Evolutionary conservation across 1,140 invertebrate genomes (phyloP).

Genomic region (Drosophila lowei): DNA sequence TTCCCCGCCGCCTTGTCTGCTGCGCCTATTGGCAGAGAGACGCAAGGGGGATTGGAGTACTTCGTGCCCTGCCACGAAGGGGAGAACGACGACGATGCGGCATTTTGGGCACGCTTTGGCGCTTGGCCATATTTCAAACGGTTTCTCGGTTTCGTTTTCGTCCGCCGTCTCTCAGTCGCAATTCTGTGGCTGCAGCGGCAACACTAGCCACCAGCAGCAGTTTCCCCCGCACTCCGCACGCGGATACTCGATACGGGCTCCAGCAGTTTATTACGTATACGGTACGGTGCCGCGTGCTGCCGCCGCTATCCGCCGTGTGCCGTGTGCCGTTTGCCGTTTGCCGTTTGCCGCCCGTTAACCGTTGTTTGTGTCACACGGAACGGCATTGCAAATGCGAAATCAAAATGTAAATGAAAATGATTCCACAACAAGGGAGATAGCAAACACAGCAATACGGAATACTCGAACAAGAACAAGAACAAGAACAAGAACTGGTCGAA

Average conservation of each 20-base stretch:
- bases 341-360: slow-evolving; percentile 14
- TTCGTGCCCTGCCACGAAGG: slow-evolving; percentile 12
- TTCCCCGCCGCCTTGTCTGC: slow-evolving; percentile 20
- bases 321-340: background rate
- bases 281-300: slow-evolving; percentile 56
- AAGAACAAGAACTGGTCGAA: slow-evolving; percentile 26
- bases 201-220: slow-evolving; percentile 28
- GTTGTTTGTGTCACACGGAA: slow-evolving; percentile 55
- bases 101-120: slow-evolving; percentile 67
- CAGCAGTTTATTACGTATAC: slow-evolving; percentile 70
- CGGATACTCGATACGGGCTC: slow-evolving; percentile 39
- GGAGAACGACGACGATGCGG: slow-evolving; percentile 65
- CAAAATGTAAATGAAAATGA: slow-evolving; percentile 74
- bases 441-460: slow-evolving; percentile 13
- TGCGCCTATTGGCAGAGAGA: slow-evolving; percentile 65
- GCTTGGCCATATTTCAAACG: slow-evolving; percentile 68
- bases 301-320: slow-evolving; percentile 9
- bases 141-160: slow-evolving; percentile 8
- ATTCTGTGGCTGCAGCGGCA: slow-evolving; percentile 66
- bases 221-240: slow-evolving; percentile 40
- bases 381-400: slow-evolving; percentile 62
- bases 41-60: slow-evolving; percentile 12
- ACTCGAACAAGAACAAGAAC: slow-evolving; percentile 16
- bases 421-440: slow-evolving; percentile 32
- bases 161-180: slow-evolving; percentile 51